A percentile compares a stretch with the other conserved stretches of the same genome.
phyloP scores from a whole-genome alignment of 2,113 vertebrate species.

The Corynorhinus townsendii region DNA sequence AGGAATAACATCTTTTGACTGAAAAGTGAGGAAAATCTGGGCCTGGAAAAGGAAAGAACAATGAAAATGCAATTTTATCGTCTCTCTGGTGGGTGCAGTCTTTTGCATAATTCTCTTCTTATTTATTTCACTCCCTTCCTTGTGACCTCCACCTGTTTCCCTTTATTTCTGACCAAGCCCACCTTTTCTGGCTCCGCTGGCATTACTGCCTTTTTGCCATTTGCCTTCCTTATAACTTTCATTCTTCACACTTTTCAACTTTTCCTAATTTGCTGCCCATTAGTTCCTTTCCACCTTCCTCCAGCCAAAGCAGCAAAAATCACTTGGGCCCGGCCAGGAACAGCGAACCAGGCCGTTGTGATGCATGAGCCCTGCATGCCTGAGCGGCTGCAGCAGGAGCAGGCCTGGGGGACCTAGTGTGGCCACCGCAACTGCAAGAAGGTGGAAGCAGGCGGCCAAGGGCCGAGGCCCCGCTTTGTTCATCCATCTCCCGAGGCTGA shows the following conservation, averaged over 20 bases:
- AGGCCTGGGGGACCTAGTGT: background rate
- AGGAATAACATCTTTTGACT: background rate
- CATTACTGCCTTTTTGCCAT: background rate
- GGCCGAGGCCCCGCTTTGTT: background rate
- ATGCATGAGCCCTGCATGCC: background rate
- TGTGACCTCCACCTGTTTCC: background rate
- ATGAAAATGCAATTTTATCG: background rate
- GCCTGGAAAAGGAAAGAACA: background rate
- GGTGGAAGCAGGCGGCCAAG: background rate
- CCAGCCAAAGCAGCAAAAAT: background rate
- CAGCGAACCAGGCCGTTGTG: background rate
- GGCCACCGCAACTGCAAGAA: background rate
- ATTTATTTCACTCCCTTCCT: background rate
- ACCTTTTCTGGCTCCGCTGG: background rate
- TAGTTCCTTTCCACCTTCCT: background rate
- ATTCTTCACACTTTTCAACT: background rate
- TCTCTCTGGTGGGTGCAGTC: background rate
- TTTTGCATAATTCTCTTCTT: background rate
- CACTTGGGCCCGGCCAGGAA: background rate
- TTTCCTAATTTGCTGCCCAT: background rate
- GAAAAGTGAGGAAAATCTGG: background rate
- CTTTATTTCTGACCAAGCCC: background rate
- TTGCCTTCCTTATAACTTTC: background rate
- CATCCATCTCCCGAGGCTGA: background rate
- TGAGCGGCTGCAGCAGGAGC: background rate